Base-by-base conservation (phyloP, 1,140 invertebrate species). In the Zaprionus lachaisei region DNA sequence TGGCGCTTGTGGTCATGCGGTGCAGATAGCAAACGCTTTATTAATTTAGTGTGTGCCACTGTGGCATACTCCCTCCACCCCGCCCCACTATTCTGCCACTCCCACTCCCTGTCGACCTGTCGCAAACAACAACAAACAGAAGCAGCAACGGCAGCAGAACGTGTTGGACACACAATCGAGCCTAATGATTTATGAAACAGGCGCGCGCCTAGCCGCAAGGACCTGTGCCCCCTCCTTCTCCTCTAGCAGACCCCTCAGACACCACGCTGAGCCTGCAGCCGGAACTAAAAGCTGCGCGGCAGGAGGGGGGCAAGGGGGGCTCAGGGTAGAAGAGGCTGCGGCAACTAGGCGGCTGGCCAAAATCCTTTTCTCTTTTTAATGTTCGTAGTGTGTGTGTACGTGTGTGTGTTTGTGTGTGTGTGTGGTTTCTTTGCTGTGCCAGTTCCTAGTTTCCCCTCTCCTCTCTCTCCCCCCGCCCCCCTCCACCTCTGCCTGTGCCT, bases 131-230 rank as follows among this genome's bases (percentile, higher is more conserved):
- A 41, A 41, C 38, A 41, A 41, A 44, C 24, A 17, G 12, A 15
- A 60, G 54, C 28, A 24, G 49, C 22, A 51, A 41, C 20, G 49
- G 55, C 22, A 71, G 55, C 22, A 71, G 69, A 83, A 82, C 84
- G 84, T 87, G 84, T 84, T 89, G 71, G 84, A 69, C 81, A 90
- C 81, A 87, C 84, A 89, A 89, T 89, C 84, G 84, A 89, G 84
- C 75, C 84, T 89, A 89, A 89, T 89, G 84, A 89, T 89, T 89
- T 89, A 89, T 89, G 85, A 89, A 89, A 74, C 83, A 72, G 70
- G 67, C 72, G 74, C 83, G 69, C 75, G 78, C 85, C 79, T 84
- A 80, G 78, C 69, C 80, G 57, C 83, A 81, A 86, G 79, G 66
- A 77, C 65, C 67, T 68, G 47, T 55, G 61, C 60, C 26, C 57